Evolutionary conservation across 2,888 invertebrate species (phyloP), one percentile per base, ranked within the genome.

Genomic region (Drosophila phalerata): DNA sequence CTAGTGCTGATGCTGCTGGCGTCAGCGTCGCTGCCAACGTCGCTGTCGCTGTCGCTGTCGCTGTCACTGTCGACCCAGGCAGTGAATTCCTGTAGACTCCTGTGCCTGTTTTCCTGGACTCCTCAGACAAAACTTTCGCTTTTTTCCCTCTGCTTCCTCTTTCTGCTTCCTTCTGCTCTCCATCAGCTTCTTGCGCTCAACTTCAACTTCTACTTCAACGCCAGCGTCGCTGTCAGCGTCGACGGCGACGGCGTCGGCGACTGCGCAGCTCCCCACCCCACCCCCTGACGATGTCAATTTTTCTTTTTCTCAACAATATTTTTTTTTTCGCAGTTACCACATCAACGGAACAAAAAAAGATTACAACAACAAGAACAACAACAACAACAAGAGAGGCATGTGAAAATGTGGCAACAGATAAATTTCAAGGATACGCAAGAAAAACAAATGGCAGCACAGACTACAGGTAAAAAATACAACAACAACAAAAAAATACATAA

Each of bases 51-150:
- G 49, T 19, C 28, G 42, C n/a, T n/a, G n/a, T 5, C 32, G 55
- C 38, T 55, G 40, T 38, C 28, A 49, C 9, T 37, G 49, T 19
- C 28, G 42, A 37, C 58, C 47, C 48, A 22, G 56, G 19, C 69
- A 30, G 51, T 37, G 64, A 13, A 13, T 43, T 32, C 25, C 32
- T 58, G 64, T 62, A n/a, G 37, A 37, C 2, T 37, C 34, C 34
- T n/a, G 65, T 61, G 30, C 30, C 30, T 9, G 30, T 30, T 30
- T 10, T 8, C 30, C 30, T 30, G 30, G 84, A 76, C 69, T n/a
- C n/a, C n/a, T n/a, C 69, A 82, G 71, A 64, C 68, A 74, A 75
- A 79, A 86, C 84, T 88, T 90, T 88, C 88, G 79, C 77, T 88
- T 90, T 90, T 85, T 49, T 73, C 68, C 53, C 52, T 49, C 28